Base-by-base conservation (phyloP, 2,797 vertebrate species). In the Poeciliopsis paucimaculata region DNA sequence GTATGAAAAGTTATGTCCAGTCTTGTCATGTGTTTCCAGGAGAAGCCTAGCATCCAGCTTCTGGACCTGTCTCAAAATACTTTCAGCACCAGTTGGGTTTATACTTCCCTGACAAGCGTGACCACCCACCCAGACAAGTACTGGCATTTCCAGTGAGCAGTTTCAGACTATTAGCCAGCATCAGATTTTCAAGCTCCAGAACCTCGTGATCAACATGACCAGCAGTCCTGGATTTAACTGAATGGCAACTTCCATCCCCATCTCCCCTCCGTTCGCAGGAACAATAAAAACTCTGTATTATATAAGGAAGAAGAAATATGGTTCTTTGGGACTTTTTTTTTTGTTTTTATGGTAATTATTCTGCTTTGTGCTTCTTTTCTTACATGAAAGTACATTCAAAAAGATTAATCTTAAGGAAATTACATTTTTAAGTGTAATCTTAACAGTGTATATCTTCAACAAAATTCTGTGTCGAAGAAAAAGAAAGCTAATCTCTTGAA, bases 51-150 rank as follows among this genome's bases (percentile, higher is more conserved):
- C 36, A 66, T 78, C 74, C 73, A 20, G 83, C 75, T 84, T 82
- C 82, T 91, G 92, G 89, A 89, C 64, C 43, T 3, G 13, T 31
- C 66, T 87, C 92, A 91, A 92, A 93, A 88, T 9, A 75, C 79
- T 90, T 87, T 92, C 86, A 88, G 88, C 82, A 86, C 82, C 88
- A 84, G 77, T 89, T 83, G 82, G 85, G 86, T 92, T 93, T 87
- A 92, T 88, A 77, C 76, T 77, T 87, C 83, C 84, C 87, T 90
- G 92, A 93, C 85, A 84, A 92, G 90, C 83, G 88, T 74, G 93
- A 90, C 93, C 91, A 94, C 93, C 93, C 92, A 94, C 93, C 92
- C 90, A 91, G 90, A 77, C 72, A 83, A 86, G 78, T 77, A 4
- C 66, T 36, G 77, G 83, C 89, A 77, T 85, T 89, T 87, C 90